These are phyloP conservation scores for Chinchilla lanigera DNA, from an alignment of 2,113 vertebrate genomes.

Conservation along the genomic window DNA sequence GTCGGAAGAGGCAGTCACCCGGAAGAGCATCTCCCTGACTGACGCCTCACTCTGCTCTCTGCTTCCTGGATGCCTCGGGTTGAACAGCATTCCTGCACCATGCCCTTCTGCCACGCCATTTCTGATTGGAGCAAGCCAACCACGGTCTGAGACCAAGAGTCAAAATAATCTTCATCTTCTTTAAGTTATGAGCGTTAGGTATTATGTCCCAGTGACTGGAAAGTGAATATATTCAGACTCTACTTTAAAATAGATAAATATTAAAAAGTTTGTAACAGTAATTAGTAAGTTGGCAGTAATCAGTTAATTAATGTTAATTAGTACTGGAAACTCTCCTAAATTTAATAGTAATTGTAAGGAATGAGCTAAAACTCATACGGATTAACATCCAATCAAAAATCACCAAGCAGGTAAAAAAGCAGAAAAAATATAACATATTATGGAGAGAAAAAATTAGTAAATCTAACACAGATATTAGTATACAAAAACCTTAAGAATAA, in stretches of 20 bases:
- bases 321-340: not conserved
- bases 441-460: not conserved
- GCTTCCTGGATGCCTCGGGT: not conserved
- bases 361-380: constrained; percentile 12
- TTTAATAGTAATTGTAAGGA: not conserved
- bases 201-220: not conserved
- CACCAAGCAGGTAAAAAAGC: not conserved
- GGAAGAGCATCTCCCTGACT: not conserved
- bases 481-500: not conserved
- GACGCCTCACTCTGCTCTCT: not conserved
- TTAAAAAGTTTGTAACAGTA: not conserved
- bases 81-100: not conserved
- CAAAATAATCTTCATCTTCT: not conserved
- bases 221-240: not conserved
- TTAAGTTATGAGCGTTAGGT: not conserved
- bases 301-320: not conserved
- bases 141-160: not conserved
- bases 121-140: not conserved
- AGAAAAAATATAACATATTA: not conserved
- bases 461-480: not conserved
- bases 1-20: not conserved
- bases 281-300: not conserved
- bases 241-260: not conserved
- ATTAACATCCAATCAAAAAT: not conserved
- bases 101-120: not conserved